Evolutionary conservation across 1,140 invertebrate species (phyloP), one percentile per base, ranked within the genome.

Genomic region (Antheraea mylitta): DNA sequence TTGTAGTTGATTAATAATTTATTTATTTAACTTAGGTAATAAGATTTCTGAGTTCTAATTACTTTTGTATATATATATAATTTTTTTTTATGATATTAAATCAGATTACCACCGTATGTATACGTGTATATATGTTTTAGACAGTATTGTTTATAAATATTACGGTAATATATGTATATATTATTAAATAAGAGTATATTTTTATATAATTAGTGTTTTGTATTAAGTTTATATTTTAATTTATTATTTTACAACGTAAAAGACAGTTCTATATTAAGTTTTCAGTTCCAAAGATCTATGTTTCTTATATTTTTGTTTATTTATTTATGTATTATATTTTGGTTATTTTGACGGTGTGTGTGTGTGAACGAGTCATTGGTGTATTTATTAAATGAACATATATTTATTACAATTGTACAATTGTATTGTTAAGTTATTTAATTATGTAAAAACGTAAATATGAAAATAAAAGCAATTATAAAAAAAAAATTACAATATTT

Each of bases 1-100:
- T 53, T 58, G 11, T 64, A 16, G 37, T 65, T 42, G 58, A 62
- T 72, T 66, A 69, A 63, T 72, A 62, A 72, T 69, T 72, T 63
- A 72, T 67, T 72, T 72, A 73, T 70, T 73, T 70, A 70, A 70
- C 70, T 18, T 67, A 64, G 68, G 19, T 67, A 64, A 18, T 66
- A 66, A 66, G 48, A 30, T 58, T 1, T 18, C 30, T 48, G 18
- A 62, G 8, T 42, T 2, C 18, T 38, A 16, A 18, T 37, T 64
- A 38, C 37, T 42, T n/a, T 64, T 64, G 48, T 48, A 42, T 64
- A 18, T 48, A 2, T 16, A 19, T 64, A 64, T 8, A 18, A 64
- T 64, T 64, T 18, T 18, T 22, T 8, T 64, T 18, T 48, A 48
- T 53, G 16, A 53, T 16, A 16, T n/a, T 42, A 42, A 11, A 42